These are phyloP conservation scores for Glaucidium brasilianum DNA, from an alignment of 2,113 vertebrate genomes.

Conservation along the genomic window DNA sequence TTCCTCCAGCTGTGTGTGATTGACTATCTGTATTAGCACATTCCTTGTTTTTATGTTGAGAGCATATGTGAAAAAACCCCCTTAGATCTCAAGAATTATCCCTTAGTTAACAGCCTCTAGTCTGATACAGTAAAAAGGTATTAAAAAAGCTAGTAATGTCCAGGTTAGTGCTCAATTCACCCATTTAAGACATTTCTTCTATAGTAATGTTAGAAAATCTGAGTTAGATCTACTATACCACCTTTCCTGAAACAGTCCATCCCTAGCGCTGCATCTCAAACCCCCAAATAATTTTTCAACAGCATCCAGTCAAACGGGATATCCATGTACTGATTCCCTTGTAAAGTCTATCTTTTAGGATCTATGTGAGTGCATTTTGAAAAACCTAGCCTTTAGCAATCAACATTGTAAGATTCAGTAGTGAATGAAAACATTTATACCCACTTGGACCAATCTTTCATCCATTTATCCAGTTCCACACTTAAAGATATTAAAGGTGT, in stretches of 20 bases:
- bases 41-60: background rate
- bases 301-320: background rate
- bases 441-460: background rate
- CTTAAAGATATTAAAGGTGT: background rate
- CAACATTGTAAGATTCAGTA: background rate
- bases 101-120: background rate
- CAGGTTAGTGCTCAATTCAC: background rate
- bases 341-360: background rate
- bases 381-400: background rate
- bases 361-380: background rate
- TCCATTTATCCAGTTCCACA: background rate
- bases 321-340: background rate
- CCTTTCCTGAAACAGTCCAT: background rate
- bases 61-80: background rate
- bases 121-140: background rate
- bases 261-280: background rate
- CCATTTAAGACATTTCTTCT: background rate
- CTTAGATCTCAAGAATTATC: background rate
- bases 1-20: background rate
- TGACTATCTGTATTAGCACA: background rate
- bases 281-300: background rate
- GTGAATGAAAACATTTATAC: background rate
- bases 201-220: background rate
- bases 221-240: background rate
- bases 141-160: background rate